Evolutionary conservation across 1,140 invertebrate genomes (phyloP).

Genomic region (Anoplolepis gracilipes): DNA sequence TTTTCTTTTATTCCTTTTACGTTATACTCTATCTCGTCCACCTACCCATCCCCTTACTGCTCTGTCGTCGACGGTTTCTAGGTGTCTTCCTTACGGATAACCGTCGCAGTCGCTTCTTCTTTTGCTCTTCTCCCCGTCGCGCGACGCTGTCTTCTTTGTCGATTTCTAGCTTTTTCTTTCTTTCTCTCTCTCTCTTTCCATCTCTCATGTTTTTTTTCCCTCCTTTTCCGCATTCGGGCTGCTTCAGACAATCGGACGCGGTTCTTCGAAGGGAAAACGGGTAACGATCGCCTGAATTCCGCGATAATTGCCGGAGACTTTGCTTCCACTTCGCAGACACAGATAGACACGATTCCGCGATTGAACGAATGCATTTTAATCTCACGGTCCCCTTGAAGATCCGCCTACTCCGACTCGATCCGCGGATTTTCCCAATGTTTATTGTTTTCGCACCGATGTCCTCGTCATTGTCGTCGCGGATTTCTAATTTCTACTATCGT

Average conservation of each 20-base stretch:
- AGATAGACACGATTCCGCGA: slow-evolving; percentile 34
- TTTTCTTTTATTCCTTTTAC: slow-evolving; percentile 34
- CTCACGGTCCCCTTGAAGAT: slow-evolving; percentile 35
- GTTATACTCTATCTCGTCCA: slow-evolving; percentile 54
- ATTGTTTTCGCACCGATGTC: slow-evolving; percentile 48
- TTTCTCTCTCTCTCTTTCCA: background rate
- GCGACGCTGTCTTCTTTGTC: slow-evolving; percentile 47
- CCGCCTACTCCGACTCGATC: slow-evolving; percentile 16
- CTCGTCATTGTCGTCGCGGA: background rate
- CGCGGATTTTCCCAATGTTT: slow-evolving; percentile 33
- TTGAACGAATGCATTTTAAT: slow-evolving; percentile 71
- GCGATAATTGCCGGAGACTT: slow-evolving; percentile 70
- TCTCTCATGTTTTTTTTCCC: slow-evolving; percentile 7
- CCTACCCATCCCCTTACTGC: background rate
- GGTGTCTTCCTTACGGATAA: slow-evolving; percentile 62
- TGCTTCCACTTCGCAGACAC: slow-evolving; percentile 55
- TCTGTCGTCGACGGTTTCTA: slow-evolving; percentile 36
- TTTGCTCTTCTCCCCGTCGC: slow-evolving; percentile 55
- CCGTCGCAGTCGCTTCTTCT: slow-evolving; percentile 58
- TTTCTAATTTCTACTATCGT: slow-evolving; percentile 5
- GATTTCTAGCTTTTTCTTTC: background rate
- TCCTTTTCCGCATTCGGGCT: slow-evolving; percentile 40
- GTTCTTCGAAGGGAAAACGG: slow-evolving; percentile 55
- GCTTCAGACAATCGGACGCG: slow-evolving; percentile 65
- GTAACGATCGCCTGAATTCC: slow-evolving; percentile 69